A percentile compares a stretch with the other conserved stretches of the same genome.
Conservation (phyloP, 2,113 vertebrate genomes). For the Plecotus auritus region DNA sequence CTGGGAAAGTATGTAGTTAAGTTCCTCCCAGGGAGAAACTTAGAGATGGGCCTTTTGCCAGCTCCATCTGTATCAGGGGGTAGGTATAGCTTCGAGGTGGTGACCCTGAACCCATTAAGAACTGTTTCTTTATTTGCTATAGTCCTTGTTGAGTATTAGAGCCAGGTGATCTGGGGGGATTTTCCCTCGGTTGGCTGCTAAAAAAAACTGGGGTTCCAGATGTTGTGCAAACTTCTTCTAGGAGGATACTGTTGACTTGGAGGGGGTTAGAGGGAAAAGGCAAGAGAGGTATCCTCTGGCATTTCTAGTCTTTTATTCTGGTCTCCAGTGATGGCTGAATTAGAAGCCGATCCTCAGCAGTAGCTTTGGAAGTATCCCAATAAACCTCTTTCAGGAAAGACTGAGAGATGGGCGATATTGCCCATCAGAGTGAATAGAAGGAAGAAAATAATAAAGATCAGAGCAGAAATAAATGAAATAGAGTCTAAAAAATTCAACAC, state of each 20-base stretch:
- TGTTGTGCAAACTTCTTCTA: neutral
- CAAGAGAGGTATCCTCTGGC: neutral
- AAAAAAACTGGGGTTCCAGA: neutral
- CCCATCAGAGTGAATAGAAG: no score
- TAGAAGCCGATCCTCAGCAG: neutral
- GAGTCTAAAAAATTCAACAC: no score
- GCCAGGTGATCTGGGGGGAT: neutral
- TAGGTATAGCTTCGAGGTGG: neutral
- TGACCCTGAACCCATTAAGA: neutral
- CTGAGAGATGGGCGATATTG: neutral
- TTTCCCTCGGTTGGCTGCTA: neutral
- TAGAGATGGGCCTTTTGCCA: neutral
- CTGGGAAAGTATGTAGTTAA: neutral
- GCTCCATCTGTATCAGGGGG: neutral
- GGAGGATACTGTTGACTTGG: neutral
- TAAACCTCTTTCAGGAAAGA: neutral
- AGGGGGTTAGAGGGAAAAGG: neutral
- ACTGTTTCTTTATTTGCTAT: neutral
- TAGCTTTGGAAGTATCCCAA: neutral
- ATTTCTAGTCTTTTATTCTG: neutral
- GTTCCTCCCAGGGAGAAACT: neutral
- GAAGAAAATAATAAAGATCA: no score
- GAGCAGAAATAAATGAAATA: no score
- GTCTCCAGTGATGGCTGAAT: neutral
- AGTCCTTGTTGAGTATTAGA: neutral